A percentile compares a stretch with the other conserved stretches of the same genome.
Conservation (phyloP, 2,797 vertebrate genomes). For the Chiroxiphia lanceolata region DNA sequence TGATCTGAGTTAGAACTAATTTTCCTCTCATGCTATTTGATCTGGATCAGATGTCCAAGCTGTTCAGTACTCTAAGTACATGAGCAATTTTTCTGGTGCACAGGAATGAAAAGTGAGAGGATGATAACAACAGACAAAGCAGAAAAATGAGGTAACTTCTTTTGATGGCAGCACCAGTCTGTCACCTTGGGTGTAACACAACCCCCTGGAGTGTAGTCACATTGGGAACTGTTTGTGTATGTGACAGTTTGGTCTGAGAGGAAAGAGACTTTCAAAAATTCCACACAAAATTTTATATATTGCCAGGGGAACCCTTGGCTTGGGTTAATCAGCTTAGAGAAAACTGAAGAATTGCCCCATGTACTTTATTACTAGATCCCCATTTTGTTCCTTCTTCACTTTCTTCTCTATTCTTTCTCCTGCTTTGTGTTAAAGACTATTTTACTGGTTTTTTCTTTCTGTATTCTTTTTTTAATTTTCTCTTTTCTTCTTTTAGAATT, state of each 20-base stretch:
- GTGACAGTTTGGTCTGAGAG: background rate
- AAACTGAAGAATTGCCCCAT: background rate
- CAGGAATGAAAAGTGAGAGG: background rate
- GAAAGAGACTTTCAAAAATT: background rate
- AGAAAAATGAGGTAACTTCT: background rate
- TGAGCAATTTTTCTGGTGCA: background rate
- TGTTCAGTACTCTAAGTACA: background rate
- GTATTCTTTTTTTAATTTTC: background rate
- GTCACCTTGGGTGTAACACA: background rate
- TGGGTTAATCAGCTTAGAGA: background rate
- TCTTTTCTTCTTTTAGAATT: background rate
- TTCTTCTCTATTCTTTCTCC: background rate
- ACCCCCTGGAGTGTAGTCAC: accelerated
- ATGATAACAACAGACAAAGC: background rate
- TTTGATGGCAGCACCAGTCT: background rate
- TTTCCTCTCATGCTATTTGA: background rate
- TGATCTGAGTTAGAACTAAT: background rate
- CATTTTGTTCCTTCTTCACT: background rate
- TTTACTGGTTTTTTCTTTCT: background rate
- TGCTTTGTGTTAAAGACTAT: background rate
- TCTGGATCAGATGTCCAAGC: background rate
- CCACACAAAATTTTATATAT: background rate
- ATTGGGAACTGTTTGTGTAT: background rate
- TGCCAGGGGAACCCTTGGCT: background rate
- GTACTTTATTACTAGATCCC: background rate